A percentile compares a stretch with the other conserved stretches of the same genome.
Conservation (phyloP, 1,140 invertebrate genomes). For the Drosophila kurseongensis region DNA sequence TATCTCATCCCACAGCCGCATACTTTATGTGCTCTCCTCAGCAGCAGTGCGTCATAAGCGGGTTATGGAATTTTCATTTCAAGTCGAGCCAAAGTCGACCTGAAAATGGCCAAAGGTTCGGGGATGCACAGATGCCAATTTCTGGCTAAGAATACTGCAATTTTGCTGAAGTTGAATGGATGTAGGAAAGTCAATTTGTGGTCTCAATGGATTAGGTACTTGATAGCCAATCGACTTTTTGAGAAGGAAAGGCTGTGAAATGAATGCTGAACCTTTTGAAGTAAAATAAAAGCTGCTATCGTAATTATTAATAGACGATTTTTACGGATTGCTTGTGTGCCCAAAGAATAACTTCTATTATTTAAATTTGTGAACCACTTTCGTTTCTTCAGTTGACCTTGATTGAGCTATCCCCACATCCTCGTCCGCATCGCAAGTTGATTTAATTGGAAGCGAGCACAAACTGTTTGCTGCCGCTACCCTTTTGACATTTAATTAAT, state of each 20-base stretch:
- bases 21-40: slow-evolving; percentile 7
- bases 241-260: background rate
- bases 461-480: slow-evolving; percentile 51
- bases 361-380: background rate
- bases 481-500: slow-evolving; percentile 81
- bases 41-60: slow-evolving; percentile 66
- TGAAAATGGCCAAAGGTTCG: slow-evolving; percentile 10
- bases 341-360: too few relatives aligned
- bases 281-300: too few relatives aligned
- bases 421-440: slow-evolving; percentile 27
- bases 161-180: slow-evolving; percentile 6
- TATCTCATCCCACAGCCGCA: slow-evolving; percentile 7
- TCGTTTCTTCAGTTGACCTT: slow-evolving; percentile 7
- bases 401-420: slow-evolving; percentile 14
- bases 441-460: slow-evolving; percentile 43
- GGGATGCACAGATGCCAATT: slow-evolving; percentile 6
- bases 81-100: slow-evolving; percentile 7
- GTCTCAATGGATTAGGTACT: background rate
- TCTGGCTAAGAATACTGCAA: slow-evolving; percentile 1
- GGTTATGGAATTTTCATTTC: slow-evolving; percentile 69
- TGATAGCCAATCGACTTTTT: background rate
- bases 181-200: background rate
- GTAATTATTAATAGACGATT: too few relatives aligned
- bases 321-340: too few relatives aligned
- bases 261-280: too few relatives aligned